A percentile compares a stretch with the other conserved stretches of the same genome.
Conservation (phyloP, 2,113 vertebrate genomes). For the Pandion haliaetus region DNA sequence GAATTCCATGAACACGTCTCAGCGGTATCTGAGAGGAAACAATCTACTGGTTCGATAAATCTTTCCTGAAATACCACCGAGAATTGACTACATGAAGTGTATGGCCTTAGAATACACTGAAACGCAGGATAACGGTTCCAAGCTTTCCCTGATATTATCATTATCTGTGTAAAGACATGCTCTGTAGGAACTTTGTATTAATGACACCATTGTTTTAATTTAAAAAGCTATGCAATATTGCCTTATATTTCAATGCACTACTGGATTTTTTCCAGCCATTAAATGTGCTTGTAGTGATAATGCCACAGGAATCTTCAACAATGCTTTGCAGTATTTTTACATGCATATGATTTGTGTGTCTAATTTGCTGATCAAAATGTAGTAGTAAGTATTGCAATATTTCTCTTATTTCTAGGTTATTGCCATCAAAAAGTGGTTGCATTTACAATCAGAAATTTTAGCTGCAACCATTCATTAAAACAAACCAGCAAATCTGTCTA, state of each 20-base stretch:
- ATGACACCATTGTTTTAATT: not conserved
- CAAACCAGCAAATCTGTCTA: not conserved
- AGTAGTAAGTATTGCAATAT: not conserved
- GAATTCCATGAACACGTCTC: constrained; percentile 61
- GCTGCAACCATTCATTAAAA: not conserved
- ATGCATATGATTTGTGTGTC: not conserved
- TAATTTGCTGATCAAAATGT: not conserved
- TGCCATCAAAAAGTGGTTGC: not conserved
- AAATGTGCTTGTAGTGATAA: not conserved
- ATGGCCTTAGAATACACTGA: not conserved
- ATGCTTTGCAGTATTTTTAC: not conserved
- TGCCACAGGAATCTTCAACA: not conserved
- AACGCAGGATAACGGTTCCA: not conserved
- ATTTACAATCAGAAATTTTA: not conserved
- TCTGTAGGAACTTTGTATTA: not conserved
- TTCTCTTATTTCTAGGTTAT: not conserved
- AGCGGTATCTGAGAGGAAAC: constrained; percentile 61
- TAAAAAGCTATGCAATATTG: not conserved
- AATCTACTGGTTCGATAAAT: constrained; percentile 67
- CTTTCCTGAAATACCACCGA: constrained; percentile 55
- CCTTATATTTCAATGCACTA: not conserved
- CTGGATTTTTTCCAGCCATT: not conserved
- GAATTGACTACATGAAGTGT: constrained; percentile 35
- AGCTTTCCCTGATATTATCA: not conserved
- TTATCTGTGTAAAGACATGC: not conserved